Base-by-base conservation (phyloP, 2,888 invertebrate genomes). In the Lasiommata megera region DNA sequence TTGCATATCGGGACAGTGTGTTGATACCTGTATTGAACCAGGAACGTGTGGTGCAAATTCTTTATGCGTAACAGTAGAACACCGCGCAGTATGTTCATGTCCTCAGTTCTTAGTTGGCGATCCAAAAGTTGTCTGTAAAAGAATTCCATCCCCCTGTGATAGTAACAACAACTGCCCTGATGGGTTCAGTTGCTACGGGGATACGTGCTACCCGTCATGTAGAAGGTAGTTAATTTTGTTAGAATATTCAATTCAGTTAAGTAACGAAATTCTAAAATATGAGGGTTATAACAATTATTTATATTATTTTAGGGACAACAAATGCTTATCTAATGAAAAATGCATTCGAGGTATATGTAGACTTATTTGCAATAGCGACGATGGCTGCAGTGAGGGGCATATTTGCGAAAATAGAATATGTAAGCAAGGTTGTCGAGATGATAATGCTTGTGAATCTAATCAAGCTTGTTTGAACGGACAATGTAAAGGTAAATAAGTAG, bases 391-490 rank as follows among this genome's bases (percentile, higher is more conserved):
- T 16, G 90, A 93, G 11, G 94, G 95, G 66, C 96, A 97, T 81
- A 96, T 98, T 69, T 98, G 98, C 73, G 95, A 96, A 79, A 96
- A 95, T 71, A 93, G 97, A 69, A 92, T 97, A 63, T 97, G 97
- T 77, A 94, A 96, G 74, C 93, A 94, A 70, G 98, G 98, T 44
- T 98, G 98, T 75, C 93, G 97, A 60, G 96, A 94, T 73, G 97
- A 97, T 76, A 93, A 94, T 43, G 93, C 94, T 11, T 98, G 98
- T 76, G 92, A 93, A 7, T 91, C 87, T 61, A 92, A 94, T 60
- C 93, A 96, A 80, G 94, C 97, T 11, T 98, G 98, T 77, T 89
- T 96, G 41, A 94, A 94, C 73, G 95, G 95, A 70, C 94, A 96
- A 77, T 97, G 97, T 74, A 93, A 93, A 92, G 94, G 95, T 94